A percentile compares a stretch with the other conserved stretches of the same genome.
Conservation (phyloP, 2,113 vertebrate species). For the Thryonomys swinderianus region DNA sequence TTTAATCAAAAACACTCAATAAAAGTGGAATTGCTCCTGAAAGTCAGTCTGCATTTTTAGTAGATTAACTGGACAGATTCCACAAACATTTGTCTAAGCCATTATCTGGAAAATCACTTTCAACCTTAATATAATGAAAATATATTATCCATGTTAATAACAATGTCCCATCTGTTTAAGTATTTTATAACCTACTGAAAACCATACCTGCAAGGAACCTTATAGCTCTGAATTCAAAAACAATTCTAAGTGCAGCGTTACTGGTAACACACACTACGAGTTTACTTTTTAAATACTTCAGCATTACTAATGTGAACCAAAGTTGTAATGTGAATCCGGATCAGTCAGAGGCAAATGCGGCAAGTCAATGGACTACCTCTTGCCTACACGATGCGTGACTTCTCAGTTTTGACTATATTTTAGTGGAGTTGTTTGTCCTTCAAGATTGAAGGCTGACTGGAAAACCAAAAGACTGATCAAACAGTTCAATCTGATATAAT, state of each 20-base stretch:
- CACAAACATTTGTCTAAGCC: conserved; percentile 76
- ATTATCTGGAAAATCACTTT: conserved; percentile 78
- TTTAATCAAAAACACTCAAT: conserved; percentile 69
- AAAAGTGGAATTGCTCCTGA: conserved; percentile 67
- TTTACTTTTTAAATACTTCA: conserved; percentile 2
- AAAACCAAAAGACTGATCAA: neutral
- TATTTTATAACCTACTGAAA: conserved; percentile 67
- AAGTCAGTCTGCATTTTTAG: conserved; percentile 57
- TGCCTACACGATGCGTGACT: neutral
- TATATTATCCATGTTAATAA: conserved; percentile 74
- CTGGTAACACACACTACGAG: neutral
- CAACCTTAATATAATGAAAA: conserved; percentile 76
- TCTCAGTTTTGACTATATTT: neutral
- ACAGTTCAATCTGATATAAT: neutral
- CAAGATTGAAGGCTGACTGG: neutral
- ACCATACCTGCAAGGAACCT: conserved; percentile 54
- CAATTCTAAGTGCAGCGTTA: conserved; percentile 21
- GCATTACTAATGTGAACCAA: neutral
- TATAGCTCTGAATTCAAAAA: conserved; percentile 66
- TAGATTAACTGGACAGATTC: conserved; percentile 71
- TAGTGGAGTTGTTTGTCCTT: neutral
- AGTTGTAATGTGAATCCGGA: conserved; percentile 36
- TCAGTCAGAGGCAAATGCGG: neutral
- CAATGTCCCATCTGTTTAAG: conserved; percentile 77
- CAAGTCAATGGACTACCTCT: neutral